Evolutionary conservation across 2,113 vertebrate genomes (phyloP).

Genomic region (Caranx melampygus): DNA sequence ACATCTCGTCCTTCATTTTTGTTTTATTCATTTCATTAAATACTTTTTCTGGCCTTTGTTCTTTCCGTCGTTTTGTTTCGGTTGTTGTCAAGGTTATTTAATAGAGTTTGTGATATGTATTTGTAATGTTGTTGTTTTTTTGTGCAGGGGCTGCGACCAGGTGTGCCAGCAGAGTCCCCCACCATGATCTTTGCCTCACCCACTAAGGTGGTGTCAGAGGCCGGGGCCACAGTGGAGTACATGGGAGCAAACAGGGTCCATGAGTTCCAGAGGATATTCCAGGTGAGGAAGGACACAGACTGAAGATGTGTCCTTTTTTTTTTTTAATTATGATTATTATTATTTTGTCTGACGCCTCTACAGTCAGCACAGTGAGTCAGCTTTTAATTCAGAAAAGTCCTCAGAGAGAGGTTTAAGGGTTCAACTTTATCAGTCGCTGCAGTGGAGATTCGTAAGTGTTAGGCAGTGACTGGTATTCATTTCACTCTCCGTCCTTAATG

Average conservation of each 20-base stretch:
- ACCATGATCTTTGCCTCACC: slow-evolving; percentile 88
- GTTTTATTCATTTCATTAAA: too few relatives aligned
- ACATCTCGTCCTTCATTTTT: too few relatives aligned
- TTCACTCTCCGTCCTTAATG: slow-evolving; percentile 26
- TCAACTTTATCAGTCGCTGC: not conserved
- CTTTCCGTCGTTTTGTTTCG: too few relatives aligned
- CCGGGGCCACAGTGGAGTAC: slow-evolving; percentile 75
- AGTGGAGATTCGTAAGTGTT: slow-evolving; percentile 17
- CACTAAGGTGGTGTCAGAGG: slow-evolving; percentile 84
- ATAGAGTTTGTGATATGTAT: not conserved
- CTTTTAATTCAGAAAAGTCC: not conserved
- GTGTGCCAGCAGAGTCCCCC: slow-evolving; percentile 83
- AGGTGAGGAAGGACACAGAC: slow-evolving; percentile 81
- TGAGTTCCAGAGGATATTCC: slow-evolving; percentile 92
- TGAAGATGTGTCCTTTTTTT: not conserved
- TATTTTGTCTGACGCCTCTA: too few relatives aligned
- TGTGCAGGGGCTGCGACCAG: slow-evolving; percentile 88
- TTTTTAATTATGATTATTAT: not conserved
- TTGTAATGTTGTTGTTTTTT: slow-evolving; percentile 19
- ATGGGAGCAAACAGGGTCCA: slow-evolving; percentile 87
- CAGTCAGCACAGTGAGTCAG: not conserved
- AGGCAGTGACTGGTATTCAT: slow-evolving; percentile 5
- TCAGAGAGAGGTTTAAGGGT: not conserved
- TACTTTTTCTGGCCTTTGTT: too few relatives aligned
- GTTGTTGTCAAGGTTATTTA: too few relatives aligned